phyloP scores from a whole-genome alignment of 2,113 vertebrate species.

The Panurus biarmicus region DNA sequence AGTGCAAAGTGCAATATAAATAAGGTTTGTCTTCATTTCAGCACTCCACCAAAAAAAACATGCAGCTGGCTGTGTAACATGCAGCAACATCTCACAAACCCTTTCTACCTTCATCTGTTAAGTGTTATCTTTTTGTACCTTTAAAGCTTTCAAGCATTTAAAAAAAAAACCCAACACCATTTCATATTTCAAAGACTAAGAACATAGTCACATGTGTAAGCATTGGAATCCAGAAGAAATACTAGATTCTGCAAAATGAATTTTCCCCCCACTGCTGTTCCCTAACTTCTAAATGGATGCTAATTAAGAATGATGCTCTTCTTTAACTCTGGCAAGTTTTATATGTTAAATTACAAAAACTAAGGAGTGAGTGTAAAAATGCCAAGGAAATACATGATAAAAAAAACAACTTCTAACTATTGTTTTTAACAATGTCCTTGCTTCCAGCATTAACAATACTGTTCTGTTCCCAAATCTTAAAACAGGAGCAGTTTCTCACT shows the following conservation, averaged over 20 bases:
- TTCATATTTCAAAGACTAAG: not conserved
- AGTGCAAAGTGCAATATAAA: not conserved
- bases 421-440: not conserved
- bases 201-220: not conserved
- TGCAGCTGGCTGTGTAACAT: not conserved
- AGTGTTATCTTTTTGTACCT: not conserved
- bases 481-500: not conserved
- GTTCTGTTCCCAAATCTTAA: not conserved
- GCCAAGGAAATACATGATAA: not conserved
- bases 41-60: not conserved
- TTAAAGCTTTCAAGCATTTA: not conserved
- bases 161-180: not conserved
- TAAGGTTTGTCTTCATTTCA: not conserved
- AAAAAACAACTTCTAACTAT: not conserved
- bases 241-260: not conserved
- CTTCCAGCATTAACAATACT: not conserved
- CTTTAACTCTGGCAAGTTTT: not conserved
- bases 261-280: not conserved
- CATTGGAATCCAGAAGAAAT: not conserved
- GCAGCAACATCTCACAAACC: not conserved
- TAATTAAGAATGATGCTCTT: not conserved
- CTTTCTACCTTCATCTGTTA: not conserved
- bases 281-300: not conserved
- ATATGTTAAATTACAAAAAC: not conserved
- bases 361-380: not conserved